Conservation (phyloP, 2,888 invertebrate species). For the Ormyrus nitidulus region DNA sequence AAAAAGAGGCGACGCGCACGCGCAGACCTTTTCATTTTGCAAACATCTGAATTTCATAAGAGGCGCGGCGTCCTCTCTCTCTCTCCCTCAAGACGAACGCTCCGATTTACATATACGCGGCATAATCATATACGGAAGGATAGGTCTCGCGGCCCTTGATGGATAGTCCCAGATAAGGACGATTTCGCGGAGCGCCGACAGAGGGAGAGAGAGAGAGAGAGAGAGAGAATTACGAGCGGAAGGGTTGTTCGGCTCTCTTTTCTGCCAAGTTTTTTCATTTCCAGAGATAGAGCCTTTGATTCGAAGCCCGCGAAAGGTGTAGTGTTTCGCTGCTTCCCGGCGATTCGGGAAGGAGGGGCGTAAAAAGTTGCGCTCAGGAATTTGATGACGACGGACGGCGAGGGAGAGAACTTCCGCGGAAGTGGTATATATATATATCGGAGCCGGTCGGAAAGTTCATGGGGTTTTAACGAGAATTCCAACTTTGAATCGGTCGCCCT, state of each 20-base stretch:
- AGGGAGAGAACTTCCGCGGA: too few relatives aligned
- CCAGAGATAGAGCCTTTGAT: neutral
- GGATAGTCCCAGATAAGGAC: slow-evolving; percentile 33
- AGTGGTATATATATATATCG: too few relatives aligned
- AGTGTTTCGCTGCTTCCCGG: too few relatives aligned
- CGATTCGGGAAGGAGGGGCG: too few relatives aligned
- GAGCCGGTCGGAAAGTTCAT: too few relatives aligned
- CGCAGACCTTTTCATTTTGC: slow-evolving; percentile 47
- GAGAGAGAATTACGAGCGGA: neutral
- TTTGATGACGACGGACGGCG: too few relatives aligned
- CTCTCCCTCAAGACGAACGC: neutral
- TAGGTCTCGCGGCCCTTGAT: slow-evolving; percentile 32
- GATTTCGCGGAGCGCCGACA: slow-evolving; percentile 1
- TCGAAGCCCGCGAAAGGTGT: neutral
- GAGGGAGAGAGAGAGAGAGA: neutral
- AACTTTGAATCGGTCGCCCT: too few relatives aligned
- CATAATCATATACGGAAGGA: slow-evolving; percentile 48
- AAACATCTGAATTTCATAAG: slow-evolving; percentile 55
- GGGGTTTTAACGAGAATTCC: too few relatives aligned
- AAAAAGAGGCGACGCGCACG: neutral
- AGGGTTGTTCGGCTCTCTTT: neutral
- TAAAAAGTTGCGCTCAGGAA: too few relatives aligned
- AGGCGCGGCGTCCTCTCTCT: neutral
- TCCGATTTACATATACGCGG: slow-evolving; percentile 47
- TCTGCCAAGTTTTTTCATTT: neutral